Conservation (phyloP, 2,888 invertebrate species). For the Acanthoscelides obtectus region DNA sequence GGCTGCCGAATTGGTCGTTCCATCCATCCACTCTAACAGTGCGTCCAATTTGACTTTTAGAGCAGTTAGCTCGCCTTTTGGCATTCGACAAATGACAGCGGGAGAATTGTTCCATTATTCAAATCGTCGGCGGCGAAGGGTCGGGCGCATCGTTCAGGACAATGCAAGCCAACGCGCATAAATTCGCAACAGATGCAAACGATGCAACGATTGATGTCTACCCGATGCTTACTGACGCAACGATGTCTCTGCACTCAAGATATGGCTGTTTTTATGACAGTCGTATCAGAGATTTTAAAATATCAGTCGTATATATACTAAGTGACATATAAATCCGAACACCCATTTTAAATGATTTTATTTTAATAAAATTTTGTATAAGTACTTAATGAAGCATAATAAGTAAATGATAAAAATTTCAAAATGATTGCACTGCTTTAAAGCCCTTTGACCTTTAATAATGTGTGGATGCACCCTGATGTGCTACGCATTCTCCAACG, state of each 20-base stretch:
- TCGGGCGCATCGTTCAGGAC: conserved; percentile 6
- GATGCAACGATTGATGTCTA: background rate
- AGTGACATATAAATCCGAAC: too few species aligned
- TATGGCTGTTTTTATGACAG: too few species aligned
- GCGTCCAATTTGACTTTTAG: conserved; percentile 33
- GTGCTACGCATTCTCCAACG: too few species aligned
- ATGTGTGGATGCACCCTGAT: too few species aligned
- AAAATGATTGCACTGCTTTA: too few species aligned
- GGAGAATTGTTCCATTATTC: conserved; percentile 43
- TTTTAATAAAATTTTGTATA: too few species aligned
- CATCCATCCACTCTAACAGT: conserved; percentile 9
- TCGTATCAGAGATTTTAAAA: too few species aligned
- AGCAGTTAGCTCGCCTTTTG: conserved; percentile 34
- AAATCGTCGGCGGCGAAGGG: conserved; percentile 31
- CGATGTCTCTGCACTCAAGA: background rate
- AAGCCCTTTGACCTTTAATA: too few species aligned
- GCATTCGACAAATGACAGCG: conserved; percentile 37
- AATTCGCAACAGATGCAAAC: background rate
- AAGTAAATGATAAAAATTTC: too few species aligned
- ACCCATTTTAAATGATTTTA: too few species aligned
- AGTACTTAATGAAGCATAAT: too few species aligned
- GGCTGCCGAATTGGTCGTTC: conserved; percentile 6
- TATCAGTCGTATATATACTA: too few species aligned
- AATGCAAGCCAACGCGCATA: conserved; percentile 1
- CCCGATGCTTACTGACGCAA: background rate